Evolutionary conservation across 2,113 vertebrate species (phyloP).

Genomic region (Campylomormyrus numenius): DNA sequence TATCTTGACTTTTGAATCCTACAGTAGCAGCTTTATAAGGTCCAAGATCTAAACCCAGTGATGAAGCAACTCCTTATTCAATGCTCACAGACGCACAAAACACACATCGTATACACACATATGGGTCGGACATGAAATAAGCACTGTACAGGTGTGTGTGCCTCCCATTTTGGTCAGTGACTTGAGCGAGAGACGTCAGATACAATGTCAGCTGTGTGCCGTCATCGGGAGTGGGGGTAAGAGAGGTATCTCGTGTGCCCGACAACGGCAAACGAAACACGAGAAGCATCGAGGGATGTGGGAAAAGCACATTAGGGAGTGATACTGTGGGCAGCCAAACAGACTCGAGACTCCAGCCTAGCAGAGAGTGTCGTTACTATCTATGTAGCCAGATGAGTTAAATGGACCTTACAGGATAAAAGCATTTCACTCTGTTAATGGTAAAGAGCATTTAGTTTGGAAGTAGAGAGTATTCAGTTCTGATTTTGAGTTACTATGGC

Average conservation of each 20-base stretch:
- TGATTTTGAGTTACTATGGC: background rate
- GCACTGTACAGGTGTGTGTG: background rate
- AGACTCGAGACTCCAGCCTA: background rate
- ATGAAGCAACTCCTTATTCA: background rate
- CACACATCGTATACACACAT: background rate
- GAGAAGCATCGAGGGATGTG: background rate
- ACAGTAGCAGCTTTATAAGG: background rate
- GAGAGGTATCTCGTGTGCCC: background rate
- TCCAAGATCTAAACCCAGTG: background rate
- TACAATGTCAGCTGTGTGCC: background rate
- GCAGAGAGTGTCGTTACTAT: background rate
- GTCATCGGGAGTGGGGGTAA: background rate
- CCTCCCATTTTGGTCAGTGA: background rate
- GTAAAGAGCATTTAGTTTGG: background rate
- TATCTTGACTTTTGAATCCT: background rate
- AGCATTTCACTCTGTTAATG: background rate
- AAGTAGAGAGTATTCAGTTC: background rate
- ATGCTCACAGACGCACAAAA: background rate
- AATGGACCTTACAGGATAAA: background rate
- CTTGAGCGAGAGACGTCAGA: background rate
- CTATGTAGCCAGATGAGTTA: background rate
- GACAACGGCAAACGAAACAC: background rate
- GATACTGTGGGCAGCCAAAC: background rate
- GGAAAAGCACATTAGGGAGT: background rate
- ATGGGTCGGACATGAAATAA: background rate